phyloP scores from a whole-genome alignment of 2,888 invertebrate species.

The Thecophora atra region DNA sequence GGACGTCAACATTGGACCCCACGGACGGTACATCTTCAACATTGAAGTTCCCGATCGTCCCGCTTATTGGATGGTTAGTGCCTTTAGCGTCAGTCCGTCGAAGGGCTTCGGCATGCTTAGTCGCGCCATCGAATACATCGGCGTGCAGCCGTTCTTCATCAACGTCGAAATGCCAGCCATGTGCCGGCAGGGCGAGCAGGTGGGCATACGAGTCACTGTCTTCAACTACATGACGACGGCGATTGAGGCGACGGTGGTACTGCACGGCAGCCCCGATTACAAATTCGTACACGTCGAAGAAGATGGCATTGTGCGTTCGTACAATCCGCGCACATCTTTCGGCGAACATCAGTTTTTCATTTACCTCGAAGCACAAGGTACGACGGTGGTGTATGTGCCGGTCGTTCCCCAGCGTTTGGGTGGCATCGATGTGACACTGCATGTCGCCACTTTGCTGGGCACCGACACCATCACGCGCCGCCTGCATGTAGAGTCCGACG shows the following conservation, averaged over 20 bases:
- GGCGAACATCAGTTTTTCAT: constrained; percentile 97
- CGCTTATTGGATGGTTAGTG: constrained; percentile 92
- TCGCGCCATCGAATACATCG: constrained; percentile 84
- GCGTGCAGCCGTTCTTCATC: constrained; percentile 92
- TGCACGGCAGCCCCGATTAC: constrained; percentile 84
- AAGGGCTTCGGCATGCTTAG: constrained; percentile 88
- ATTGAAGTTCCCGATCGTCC: constrained; percentile 85
- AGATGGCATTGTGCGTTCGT: constrained; percentile 85
- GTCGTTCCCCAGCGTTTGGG: constrained; percentile 86
- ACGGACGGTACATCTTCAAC: constrained; percentile 87
- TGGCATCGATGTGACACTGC: constrained; percentile 77
- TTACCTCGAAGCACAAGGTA: constrained; percentile 82
- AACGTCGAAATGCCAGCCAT: constrained; percentile 89
- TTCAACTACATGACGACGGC: constrained; percentile 92
- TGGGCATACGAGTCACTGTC: constrained; percentile 90
- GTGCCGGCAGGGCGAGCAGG: constrained; percentile 90
- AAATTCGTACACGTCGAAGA: constrained; percentile 92
- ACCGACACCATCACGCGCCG: constrained; percentile 74
- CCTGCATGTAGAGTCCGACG: constrained; percentile 84
- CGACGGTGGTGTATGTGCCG: constrained; percentile 86
- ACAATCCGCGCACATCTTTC: constrained; percentile 88
- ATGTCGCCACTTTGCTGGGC: constrained; percentile 79
- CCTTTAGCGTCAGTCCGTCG: constrained; percentile 88
- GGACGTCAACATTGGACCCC: constrained; percentile 91
- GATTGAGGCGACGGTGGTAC: constrained; percentile 87